Base-by-base conservation (phyloP, 2,113 vertebrate species). In the Cephalopterus ornatus region DNA sequence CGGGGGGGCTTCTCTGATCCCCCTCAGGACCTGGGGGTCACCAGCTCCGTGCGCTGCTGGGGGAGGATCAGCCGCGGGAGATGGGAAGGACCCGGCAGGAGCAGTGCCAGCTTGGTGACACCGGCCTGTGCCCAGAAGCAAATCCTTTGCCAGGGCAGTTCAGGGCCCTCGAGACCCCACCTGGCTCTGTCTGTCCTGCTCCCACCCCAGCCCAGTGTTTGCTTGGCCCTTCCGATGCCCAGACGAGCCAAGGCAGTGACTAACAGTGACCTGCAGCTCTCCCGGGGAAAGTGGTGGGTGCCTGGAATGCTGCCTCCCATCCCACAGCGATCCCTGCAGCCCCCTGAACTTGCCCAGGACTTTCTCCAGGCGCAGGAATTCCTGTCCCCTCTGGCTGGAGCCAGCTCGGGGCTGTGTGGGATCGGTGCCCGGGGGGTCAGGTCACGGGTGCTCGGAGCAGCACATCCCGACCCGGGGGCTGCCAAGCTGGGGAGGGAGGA, bases 311-410 rank as follows among this genome's bases (percentile, higher is more conserved):
- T 5, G 30, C n/a, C n/a, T 22, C 42, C 73, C 11, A 0, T 6
- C 33, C 39, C 2, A 20, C 67, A 44, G 21, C 39, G 2, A 7
- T 16, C 20, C 47, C 24, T 35, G 62, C 23, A 33, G 52, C 39
- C 83, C 76, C 18, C 50, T 19, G 18, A 23, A 15, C 5, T 11
- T 21, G 27, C 37, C 50, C 61, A 15, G 75, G 70, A 5, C 22
- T 37, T 41, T 39, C 62, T 58, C 55, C 58, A 33, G 53, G 10
- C 7, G 24, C 68, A 77, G 65, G 5, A 41, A 28, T n/a, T 35
- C 73, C 62, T 0, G 4, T 9, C 10, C 11, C 30, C 32, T 0
- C 2, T 6, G 35, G 18, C 44, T 37, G 55, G 28, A 49, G 44
- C 17, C 33, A 8, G 18, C 30, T 20, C 12, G 19, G 74, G 26